Evolutionary conservation across 1,140 invertebrate species (phyloP).

Genomic region (Cherax quadricarinatus): DNA sequence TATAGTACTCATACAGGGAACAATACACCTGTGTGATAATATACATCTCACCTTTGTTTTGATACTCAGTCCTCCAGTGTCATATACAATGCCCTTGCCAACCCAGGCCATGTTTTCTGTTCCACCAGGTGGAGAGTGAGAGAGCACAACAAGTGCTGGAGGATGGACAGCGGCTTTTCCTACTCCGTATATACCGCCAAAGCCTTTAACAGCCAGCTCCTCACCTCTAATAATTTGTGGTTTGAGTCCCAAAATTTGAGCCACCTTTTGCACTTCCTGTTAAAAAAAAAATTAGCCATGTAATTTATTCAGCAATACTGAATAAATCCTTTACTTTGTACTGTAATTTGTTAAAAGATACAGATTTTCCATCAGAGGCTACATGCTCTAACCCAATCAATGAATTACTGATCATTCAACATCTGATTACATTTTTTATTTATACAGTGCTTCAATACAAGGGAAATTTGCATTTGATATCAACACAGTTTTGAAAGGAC

Average conservation of each 20-base stretch:
- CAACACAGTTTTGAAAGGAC: too few species aligned
- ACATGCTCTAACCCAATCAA: too few species aligned
- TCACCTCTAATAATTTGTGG: constrained; percentile 86
- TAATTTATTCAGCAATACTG: neutral
- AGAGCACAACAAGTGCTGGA: constrained; percentile 88
- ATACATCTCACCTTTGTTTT: constrained; percentile 84
- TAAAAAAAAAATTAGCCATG: neutral
- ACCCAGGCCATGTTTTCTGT: constrained; percentile 90
- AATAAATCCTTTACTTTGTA: too few species aligned
- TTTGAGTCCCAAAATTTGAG: constrained; percentile 81
- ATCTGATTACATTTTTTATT: too few species aligned
- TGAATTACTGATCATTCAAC: too few species aligned
- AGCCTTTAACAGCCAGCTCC: constrained; percentile 84
- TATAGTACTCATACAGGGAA: neutral
- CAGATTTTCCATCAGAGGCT: too few species aligned
- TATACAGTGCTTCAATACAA: too few species aligned
- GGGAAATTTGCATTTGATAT: too few species aligned
- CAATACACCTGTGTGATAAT: neutral
- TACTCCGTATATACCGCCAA: constrained; percentile 92
- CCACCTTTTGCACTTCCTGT: constrained; percentile 84
- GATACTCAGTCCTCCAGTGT: constrained; percentile 94
- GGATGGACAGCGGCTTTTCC: constrained; percentile 87
- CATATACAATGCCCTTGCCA: constrained; percentile 95
- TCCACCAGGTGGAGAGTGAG: constrained; percentile 82
- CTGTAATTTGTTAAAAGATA: too few species aligned